These are phyloP conservation scores for Trissonchulus latispiculum DNA, from an alignment of 2,888 invertebrate genomes.

Conservation along the genomic window DNA sequence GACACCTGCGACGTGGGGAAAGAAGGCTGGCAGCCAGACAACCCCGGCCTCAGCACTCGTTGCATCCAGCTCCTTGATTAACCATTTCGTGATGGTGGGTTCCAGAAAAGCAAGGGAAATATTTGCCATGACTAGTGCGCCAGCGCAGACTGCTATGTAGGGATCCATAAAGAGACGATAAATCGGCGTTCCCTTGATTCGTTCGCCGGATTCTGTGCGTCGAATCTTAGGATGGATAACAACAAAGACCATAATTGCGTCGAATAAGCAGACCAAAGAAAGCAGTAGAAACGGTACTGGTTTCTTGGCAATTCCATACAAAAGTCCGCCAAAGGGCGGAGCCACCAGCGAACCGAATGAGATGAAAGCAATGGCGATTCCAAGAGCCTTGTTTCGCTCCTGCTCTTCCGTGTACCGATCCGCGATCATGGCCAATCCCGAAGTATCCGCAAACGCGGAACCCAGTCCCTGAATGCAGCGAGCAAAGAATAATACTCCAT, in stretches of 20 bases:
- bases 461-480: slow-evolving; percentile 89
- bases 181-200: slow-evolving; percentile 58
- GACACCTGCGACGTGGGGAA: slow-evolving; percentile 94
- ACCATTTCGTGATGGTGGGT: slow-evolving; percentile 96
- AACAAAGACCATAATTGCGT: slow-evolving; percentile 82
- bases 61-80: slow-evolving; percentile 62
- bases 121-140: slow-evolving; percentile 97
- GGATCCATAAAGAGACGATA: slow-evolving; percentile 93
- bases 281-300: slow-evolving; percentile 92
- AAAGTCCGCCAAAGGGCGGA: slow-evolving; percentile 92
- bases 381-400: slow-evolving; percentile 87
- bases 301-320: slow-evolving; percentile 95
- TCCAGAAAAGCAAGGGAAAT: slow-evolving; percentile 96
- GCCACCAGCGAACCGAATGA: slow-evolving; percentile 99
- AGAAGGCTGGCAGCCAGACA: slow-evolving; percentile 98
- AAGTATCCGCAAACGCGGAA: slow-evolving; percentile 96
- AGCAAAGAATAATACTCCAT: slow-evolving; percentile 89
- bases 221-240: slow-evolving; percentile 69
- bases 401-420: slow-evolving; percentile 92
- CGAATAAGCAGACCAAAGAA: slow-evolving; percentile 78
- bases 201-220: slow-evolving; percentile 41
- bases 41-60: slow-evolving; percentile 61
- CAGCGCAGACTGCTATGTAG: slow-evolving; percentile 90
- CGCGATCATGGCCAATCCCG: slow-evolving; percentile 98
- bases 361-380: slow-evolving; percentile 88